A percentile compares a stretch with the other conserved stretches of the same genome.
Evolutionary conservation across 1,140 invertebrate genomes (phyloP).

Genomic region (Rhyzopertha dominica): DNA sequence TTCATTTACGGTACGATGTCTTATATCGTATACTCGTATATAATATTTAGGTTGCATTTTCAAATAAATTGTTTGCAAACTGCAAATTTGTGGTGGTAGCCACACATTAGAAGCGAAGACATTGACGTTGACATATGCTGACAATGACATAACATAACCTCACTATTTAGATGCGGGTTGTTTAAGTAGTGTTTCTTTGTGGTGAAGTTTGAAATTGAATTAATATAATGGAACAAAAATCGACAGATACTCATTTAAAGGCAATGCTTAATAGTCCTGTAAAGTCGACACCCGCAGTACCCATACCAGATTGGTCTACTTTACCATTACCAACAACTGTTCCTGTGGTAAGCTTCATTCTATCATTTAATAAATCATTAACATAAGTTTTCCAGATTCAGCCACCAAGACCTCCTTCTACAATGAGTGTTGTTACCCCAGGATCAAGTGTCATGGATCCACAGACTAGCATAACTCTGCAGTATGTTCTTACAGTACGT

Average conservation of each 20-base stretch:
- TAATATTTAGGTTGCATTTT: too few species aligned
- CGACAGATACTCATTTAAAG: slow-evolving; percentile 31
- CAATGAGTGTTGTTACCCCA: slow-evolving; percentile 36
- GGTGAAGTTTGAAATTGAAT: not conserved
- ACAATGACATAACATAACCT: too few species aligned
- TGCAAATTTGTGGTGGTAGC: too few species aligned
- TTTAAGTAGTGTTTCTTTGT: not conserved
- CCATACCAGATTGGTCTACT: slow-evolving; percentile 38
- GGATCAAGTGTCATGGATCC: slow-evolving; percentile 36
- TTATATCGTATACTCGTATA: too few species aligned
- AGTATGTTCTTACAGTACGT: slow-evolving; percentile 29
- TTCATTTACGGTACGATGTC: too few species aligned
- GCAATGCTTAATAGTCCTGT: slow-evolving; percentile 37
- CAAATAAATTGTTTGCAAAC: too few species aligned
- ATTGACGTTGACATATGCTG: too few species aligned
- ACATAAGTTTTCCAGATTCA: not conserved
- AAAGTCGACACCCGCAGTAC: slow-evolving; percentile 37
- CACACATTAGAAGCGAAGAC: too few species aligned
- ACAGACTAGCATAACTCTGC: slow-evolving; percentile 38
- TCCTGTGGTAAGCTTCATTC: slow-evolving; percentile 7
- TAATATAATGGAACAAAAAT: slow-evolving; percentile 22
- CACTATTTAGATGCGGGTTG: too few species aligned
- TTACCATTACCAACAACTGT: slow-evolving; percentile 7
- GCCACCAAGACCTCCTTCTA: slow-evolving; percentile 15
- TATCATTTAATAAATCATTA: not conserved